These are phyloP conservation scores for Pristis pectinata DNA, from an alignment of 2,797 vertebrate genomes.

Conservation along the genomic window DNA sequence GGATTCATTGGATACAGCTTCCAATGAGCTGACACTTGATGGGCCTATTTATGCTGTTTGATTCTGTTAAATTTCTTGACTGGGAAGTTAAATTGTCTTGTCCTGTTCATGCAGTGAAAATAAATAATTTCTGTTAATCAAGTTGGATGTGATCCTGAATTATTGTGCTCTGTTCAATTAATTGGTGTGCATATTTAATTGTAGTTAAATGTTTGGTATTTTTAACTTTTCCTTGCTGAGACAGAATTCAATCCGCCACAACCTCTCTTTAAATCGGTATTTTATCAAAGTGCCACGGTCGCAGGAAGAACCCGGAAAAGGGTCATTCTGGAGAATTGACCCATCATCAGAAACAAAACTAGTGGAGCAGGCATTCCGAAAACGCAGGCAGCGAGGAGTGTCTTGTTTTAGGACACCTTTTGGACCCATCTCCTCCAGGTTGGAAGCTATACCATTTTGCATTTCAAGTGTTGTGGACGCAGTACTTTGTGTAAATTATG, in stretches of 20 bases:
- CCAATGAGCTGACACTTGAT: not conserved
- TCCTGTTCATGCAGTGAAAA: not conserved
- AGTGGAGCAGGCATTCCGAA: constrained; percentile 95
- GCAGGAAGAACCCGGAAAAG: constrained; percentile 95
- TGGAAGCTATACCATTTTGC: constrained; percentile 12
- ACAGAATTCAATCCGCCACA: constrained; percentile 97
- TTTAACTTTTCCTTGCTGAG: constrained; percentile 42
- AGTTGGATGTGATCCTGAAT: not conserved
- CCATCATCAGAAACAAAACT: constrained; percentile 89
- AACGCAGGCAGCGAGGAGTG: constrained; percentile 88
- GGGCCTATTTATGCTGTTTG: not conserved
- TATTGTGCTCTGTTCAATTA: not conserved
- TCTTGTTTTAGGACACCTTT: constrained; percentile 96
- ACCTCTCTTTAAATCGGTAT: constrained; percentile 96
- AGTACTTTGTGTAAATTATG: not conserved
- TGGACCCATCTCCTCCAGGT: constrained; percentile 94
- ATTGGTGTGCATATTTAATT: not conserved
- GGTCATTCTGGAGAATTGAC: constrained; percentile 97
- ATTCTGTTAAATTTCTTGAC: not conserved
- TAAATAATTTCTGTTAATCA: not conserved
- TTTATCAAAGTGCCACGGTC: constrained; percentile 98
- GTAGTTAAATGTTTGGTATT: not conserved
- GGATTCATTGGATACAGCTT: not conserved
- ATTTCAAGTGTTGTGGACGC: not conserved
- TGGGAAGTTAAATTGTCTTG: not conserved